Base-by-base conservation (phyloP, 2,797 vertebrate species). In the Sebastes goodei region DNA sequence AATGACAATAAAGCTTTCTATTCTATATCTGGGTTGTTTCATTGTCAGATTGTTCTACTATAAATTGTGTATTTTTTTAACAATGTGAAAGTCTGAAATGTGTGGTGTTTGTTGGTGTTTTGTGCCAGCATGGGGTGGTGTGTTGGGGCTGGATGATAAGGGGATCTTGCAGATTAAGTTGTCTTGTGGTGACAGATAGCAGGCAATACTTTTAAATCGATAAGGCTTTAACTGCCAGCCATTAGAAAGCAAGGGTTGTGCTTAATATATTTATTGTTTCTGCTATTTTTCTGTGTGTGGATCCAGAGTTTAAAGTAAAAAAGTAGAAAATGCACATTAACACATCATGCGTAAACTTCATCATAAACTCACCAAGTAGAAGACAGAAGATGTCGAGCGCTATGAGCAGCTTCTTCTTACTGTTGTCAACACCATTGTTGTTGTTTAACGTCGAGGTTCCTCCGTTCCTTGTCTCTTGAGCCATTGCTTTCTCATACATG, bases 401-500 rank as follows among this genome's bases (percentile, higher is more conserved):
- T 87, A 99, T 90, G n/a, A 99, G 95, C 89, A 99, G 92, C 87
- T 95, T 97, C 94, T 96, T 98, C 95, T 96, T 97, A 89, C 95
- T 96, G 94, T 95, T 96, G 87, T 95, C 93, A 85, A 96, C 94
- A 82, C 96, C 96, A 81, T 96, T 95, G 90, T 96, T 97, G 95
- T 96, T 98, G 91, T 97, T 97, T 93, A 98, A 95, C 86, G 97
- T 96, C 5, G 97, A 96, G 92, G 91, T 97, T 92, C 97, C 97
- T 90, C 98, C 98, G 96, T 98, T 99, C 93, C 97, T 97, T 92
- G 96, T 97, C 94, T 99, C 97, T 78, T 97, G 96, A 56, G 96
- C 97, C 96, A 99, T 99, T 84, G 97, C 97, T 95, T 98, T 99
- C 94, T 99, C 98, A 96, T 99, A 99, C 95, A 97, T 97, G 96